These are phyloP conservation scores for Euschistus heros DNA, from an alignment of 1,140 invertebrate genomes.

Conservation along the genomic window DNA sequence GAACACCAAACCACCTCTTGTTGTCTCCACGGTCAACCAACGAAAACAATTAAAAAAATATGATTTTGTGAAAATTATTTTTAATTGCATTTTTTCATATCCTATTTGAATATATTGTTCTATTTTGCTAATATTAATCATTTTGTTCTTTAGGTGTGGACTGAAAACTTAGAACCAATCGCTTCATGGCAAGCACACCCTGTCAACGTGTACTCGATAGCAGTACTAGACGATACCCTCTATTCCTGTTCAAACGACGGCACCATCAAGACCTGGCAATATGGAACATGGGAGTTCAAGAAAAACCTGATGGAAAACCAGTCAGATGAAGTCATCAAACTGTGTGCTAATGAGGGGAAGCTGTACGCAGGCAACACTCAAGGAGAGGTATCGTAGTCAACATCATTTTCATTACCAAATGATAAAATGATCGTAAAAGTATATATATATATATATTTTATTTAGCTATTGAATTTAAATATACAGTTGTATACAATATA, in stretches of 20 bases:
- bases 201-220: conserved; percentile 36
- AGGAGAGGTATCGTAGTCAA: conserved; percentile 34
- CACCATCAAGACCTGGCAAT: conserved; percentile 37
- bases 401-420: too few species aligned
- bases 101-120: neutral
- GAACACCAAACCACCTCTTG: too few species aligned
- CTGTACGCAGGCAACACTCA: conserved; percentile 38
- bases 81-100: too few species aligned
- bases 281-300: conserved; percentile 32
- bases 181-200: conserved; percentile 37
- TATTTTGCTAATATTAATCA: too few species aligned
- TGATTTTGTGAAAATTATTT: neutral
- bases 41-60: neutral
- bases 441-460: too few species aligned
- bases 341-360: conserved; percentile 32
- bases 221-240: conserved; percentile 33
- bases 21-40: neutral
- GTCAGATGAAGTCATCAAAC: conserved; percentile 34
- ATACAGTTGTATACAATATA: too few species aligned
- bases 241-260: conserved; percentile 42
- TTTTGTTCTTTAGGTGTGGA: conserved; percentile 35
- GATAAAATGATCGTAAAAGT: too few species aligned
- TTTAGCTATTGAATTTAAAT: too few species aligned
- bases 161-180: conserved; percentile 35
- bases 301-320: conserved; percentile 30